Conservation (phyloP, 2,113 vertebrate species). For the Cygnus atratus region DNA sequence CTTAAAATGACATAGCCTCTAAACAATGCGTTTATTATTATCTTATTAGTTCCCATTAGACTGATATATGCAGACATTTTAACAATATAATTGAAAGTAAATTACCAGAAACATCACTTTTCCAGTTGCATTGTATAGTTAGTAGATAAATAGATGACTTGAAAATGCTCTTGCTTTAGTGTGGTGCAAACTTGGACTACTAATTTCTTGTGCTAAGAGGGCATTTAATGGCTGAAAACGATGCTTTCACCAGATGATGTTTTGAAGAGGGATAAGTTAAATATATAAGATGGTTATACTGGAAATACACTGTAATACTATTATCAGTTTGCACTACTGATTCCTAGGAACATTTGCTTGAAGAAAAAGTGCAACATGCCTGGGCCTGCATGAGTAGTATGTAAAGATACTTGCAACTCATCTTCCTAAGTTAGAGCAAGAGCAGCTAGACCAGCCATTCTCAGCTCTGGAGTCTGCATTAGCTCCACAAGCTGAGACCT, state of each 20-base stretch:
- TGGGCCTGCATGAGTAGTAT: background rate
- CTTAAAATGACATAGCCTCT: background rate
- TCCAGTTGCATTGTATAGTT: background rate
- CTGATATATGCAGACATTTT: background rate
- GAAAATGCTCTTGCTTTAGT: background rate
- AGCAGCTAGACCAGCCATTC: background rate
- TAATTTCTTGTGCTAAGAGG: background rate
- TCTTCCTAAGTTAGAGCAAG: background rate
- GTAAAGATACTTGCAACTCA: background rate
- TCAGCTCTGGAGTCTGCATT: background rate
- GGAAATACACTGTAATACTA: background rate
- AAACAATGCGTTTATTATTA: conserved; percentile 2
- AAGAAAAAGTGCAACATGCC: background rate
- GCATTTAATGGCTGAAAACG: background rate
- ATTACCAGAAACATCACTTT: background rate
- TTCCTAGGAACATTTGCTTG: background rate
- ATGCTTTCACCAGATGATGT: background rate
- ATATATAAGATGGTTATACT: background rate
- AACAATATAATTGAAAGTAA: background rate
- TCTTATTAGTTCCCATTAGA: conserved; percentile 14
- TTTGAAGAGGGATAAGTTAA: background rate
- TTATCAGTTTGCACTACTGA: background rate
- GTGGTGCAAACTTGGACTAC: background rate
- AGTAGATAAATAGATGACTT: background rate
- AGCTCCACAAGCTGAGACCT: background rate